These are phyloP conservation scores for Girardinichthys multiradiatus DNA, from an alignment of 2,113 vertebrate species.

Conservation along the genomic window DNA sequence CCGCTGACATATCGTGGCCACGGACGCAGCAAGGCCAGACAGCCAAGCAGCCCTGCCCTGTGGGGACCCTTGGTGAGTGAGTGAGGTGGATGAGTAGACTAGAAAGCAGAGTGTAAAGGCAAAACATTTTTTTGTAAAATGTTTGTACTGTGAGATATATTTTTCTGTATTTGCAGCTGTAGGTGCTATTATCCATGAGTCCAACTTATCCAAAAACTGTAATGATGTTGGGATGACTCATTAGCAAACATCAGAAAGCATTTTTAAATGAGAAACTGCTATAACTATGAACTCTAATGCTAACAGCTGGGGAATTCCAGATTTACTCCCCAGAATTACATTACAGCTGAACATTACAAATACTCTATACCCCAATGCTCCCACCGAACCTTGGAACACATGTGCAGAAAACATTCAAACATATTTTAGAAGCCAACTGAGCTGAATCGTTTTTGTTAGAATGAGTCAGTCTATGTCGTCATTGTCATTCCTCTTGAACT, in stretches of 20 bases:
- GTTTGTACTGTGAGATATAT: background rate
- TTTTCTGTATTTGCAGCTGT: background rate
- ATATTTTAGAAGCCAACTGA: too few species aligned
- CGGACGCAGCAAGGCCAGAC: conserved; percentile 91
- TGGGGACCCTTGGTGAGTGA: conserved; percentile 90
- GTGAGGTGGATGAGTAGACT: conserved; percentile 16
- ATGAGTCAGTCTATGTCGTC: too few species aligned
- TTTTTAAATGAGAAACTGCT: background rate
- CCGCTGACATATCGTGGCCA: conserved; percentile 92
- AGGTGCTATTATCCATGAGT: background rate
- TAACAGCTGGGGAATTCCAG: background rate
- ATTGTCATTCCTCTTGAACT: too few species aligned
- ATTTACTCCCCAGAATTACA: background rate
- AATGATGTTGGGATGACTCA: background rate
- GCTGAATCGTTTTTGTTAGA: too few species aligned
- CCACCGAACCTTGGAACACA: too few species aligned
- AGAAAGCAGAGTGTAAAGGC: background rate
- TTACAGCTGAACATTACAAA: too few species aligned
- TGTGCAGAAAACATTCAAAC: too few species aligned
- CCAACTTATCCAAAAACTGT: background rate
- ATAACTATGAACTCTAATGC: background rate
- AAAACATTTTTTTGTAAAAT: background rate
- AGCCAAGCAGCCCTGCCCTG: conserved; percentile 93
- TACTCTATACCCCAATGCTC: too few species aligned
- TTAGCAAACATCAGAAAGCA: background rate